Percentiles rank a stretch among this genome's conserved stretches.
phyloP scores from a whole-genome alignment of 2,113 vertebrate genomes.

The Alethe diademata region DNA sequence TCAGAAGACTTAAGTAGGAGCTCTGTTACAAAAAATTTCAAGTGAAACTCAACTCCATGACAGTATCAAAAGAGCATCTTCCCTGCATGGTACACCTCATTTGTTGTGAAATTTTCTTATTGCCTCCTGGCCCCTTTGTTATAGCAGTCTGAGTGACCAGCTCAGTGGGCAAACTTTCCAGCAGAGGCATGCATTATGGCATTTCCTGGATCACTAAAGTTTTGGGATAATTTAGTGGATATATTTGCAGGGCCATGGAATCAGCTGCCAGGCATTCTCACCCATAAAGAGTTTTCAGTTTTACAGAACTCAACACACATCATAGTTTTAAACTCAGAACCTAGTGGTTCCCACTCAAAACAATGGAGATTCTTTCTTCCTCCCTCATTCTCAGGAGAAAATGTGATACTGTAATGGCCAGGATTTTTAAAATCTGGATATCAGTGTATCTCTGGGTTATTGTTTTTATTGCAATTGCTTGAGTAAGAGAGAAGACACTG shows the following conservation, averaged over 20 bases:
- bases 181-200: background rate
- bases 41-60: background rate
- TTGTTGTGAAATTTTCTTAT: background rate
- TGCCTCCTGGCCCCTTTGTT: fast-evolving
- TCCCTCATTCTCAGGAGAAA: background rate
- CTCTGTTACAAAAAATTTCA: background rate
- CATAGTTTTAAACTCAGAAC: background rate
- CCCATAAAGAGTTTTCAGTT: background rate
- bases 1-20: background rate
- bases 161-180: background rate
- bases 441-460: background rate
- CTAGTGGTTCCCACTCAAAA: background rate
- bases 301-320: background rate
- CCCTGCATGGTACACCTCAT: background rate
- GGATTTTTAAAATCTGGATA: background rate
- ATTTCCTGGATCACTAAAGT: background rate
- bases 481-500: background rate
- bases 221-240: background rate
- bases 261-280: background rate
- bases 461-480: background rate
- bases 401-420: background rate
- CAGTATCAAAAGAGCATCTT: background rate
- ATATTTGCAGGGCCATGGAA: background rate
- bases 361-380: background rate
- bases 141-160: background rate